Evolutionary conservation across 2,113 vertebrate species (phyloP), one percentile per base, ranked within the genome.

Genomic region (Colossoma macropomum): DNA sequence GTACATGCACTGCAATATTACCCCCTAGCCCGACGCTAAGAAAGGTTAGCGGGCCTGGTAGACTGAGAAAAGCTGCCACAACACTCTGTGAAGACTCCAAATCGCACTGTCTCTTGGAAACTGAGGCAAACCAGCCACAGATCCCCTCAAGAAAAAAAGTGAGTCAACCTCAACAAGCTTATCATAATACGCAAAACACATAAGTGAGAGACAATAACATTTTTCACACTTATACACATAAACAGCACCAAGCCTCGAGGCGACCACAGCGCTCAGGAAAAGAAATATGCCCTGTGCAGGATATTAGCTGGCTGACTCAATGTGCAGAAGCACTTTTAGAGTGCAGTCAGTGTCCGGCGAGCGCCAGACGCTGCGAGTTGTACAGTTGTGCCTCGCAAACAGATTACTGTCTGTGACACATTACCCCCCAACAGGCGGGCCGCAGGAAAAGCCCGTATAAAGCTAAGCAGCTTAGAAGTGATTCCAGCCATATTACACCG

Each of bases 401-500:
- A 78, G 79, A 87, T 72, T 76, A 78, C 59, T 21, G n/a, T 82
- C 27, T 77, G 74, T 71, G 74, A 60, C 81, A 83, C 74, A 71
- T 77, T 70, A 77, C 45, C 74, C 34, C 54, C 27, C 69, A 71
- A 65, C 50, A 72, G 75, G 82, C 76, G 45, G 75, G 76, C 50
- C 69, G 62, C n/a, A 34, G 38, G n/a, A 83, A 77, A 70, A 75
- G 45, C 62, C 25, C 25, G 27, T 75, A 60, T 45, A 70, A 75
- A 85, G 80, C 34, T 85, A 82, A 87, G 86, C 75, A 59, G 79
- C 86, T 82, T 87, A 84, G 84, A 77, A 85, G 52, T 54, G 54
- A 81, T 63, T 75, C 65, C 17, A 75, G 17, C 27, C 19, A 27
- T 69, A 45, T 62, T 75, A 62, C 59, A 81, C 71, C 41, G 69